Conservation (phyloP, 2,113 vertebrate species). For the Vulpes ferrilata region DNA sequence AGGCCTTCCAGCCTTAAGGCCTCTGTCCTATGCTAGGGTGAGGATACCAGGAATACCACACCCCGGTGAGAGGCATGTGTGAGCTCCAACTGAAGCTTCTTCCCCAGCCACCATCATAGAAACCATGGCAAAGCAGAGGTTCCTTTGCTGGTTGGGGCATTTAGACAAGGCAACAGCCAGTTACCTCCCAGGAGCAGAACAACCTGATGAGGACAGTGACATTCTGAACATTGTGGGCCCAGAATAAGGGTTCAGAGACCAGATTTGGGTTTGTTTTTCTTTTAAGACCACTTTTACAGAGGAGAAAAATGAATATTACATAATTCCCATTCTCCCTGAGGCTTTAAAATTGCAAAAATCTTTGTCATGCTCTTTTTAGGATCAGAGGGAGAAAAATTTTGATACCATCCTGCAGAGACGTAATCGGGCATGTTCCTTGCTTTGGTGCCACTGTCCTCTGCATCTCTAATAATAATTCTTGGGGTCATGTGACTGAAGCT, state of each 20-base stretch:
- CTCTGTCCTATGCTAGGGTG: background rate
- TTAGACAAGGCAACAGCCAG: background rate
- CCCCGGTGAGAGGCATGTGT: background rate
- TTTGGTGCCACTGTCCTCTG: background rate
- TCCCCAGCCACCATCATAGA: background rate
- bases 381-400: background rate
- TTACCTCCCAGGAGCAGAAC: background rate
- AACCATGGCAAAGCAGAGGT: background rate
- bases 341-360: conserved; percentile 36
- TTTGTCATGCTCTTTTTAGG: background rate
- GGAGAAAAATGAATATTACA: background rate
- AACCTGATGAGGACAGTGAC: background rate
- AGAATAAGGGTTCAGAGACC: background rate
- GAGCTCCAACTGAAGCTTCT: background rate
- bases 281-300: background rate
- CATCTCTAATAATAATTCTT: background rate
- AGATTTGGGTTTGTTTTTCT: background rate
- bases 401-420: background rate
- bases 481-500: background rate
- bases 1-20: background rate
- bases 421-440: background rate
- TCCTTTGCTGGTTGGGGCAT: background rate
- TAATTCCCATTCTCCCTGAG: background rate
- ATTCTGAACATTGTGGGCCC: background rate
- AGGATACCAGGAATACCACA: background rate